A percentile compares a stretch with the other conserved stretches of the same genome.
These are phyloP conservation scores for Cyclopterus lumpus DNA, from an alignment of 2,797 vertebrate genomes.

Conservation along the genomic window DNA sequence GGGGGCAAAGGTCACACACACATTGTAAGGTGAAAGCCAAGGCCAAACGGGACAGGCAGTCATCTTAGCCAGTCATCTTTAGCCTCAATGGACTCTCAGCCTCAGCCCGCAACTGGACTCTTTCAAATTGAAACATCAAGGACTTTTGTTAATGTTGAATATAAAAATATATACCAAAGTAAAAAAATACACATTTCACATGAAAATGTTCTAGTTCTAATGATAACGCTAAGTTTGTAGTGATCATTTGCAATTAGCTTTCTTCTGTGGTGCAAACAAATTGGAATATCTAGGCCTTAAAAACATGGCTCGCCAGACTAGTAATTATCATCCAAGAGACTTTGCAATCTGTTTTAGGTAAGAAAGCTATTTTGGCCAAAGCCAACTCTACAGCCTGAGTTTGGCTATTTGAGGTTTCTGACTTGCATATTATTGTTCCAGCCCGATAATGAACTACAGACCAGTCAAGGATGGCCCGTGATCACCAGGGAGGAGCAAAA, in stretches of 20 bases:
- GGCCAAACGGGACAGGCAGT: constrained; percentile 99
- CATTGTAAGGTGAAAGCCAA: constrained; percentile 99
- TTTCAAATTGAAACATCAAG: constrained; percentile 99
- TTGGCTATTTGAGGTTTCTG: constrained; percentile 31
- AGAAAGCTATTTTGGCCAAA: background rate
- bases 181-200: constrained; percentile 77
- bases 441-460: constrained; percentile 24
- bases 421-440: constrained; percentile 56
- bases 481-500: constrained; percentile 55
- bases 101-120: constrained; percentile 99
- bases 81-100: constrained; percentile 99
- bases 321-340: background rate
- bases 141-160: constrained; percentile 99
- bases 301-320: constrained; percentile 16
- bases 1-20: constrained; percentile 99
- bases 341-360: background rate
- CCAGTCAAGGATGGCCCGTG: background rate
- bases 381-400: background rate
- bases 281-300: constrained; percentile 18
- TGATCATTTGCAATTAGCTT: constrained; percentile 24
- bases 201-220: constrained; percentile 62
- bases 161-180: constrained; percentile 70
- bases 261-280: constrained; percentile 29
- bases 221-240: constrained; percentile 32
- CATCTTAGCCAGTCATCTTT: constrained; percentile 95